Evolutionary conservation across 2,888 invertebrate genomes (phyloP), one percentile per base, ranked within the genome.

Genomic region (Brenthis daphne): DNA sequence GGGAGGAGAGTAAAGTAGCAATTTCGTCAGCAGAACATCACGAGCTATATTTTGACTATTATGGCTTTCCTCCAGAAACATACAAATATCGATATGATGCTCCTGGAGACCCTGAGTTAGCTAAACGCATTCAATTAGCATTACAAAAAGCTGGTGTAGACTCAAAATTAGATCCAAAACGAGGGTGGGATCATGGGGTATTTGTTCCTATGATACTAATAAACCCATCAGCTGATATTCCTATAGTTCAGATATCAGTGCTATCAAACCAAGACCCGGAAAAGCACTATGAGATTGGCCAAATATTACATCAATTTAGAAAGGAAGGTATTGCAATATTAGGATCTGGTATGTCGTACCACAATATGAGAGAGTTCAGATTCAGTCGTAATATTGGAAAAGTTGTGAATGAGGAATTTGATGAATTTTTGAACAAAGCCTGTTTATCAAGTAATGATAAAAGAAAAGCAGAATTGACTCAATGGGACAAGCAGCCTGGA

Each of bases 131-230:
- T 6, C 85, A 90, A 24, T 76, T 82, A 47, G 77, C 79, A 1
- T 68, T 92, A 8, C 85, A 86, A 74, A 81, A 81, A 13, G 83
- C 80, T 8, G 90, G 91, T 33, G 86, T 91, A 48, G 80, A 83
- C 13, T 86, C 90, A 0, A 87, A 84, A 75, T 75, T 92, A 50
- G 90, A 92, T 68, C 73, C 84, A 0, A 80, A 87, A 76, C 80
- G 92, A 81, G 92, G 92, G 75, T 92, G 92, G 92, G 92, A 92
- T 76, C 92, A 92, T 77, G 92, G 92, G 76, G 92, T 92, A 14
- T 92, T 92, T 71, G 92, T 92, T 29, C 92, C 92, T 0, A 92
- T 92, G 92, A 87, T 92, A 83, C 76, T 92, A 0, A 91, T 92
- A 2, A 89, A 90, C 57, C 91, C 92, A 6, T 73, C 82, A 6